These are phyloP conservation scores for Diplosoma virens DNA, from an alignment of 23 tunicate genomes.

Conservation along the genomic window DNA sequence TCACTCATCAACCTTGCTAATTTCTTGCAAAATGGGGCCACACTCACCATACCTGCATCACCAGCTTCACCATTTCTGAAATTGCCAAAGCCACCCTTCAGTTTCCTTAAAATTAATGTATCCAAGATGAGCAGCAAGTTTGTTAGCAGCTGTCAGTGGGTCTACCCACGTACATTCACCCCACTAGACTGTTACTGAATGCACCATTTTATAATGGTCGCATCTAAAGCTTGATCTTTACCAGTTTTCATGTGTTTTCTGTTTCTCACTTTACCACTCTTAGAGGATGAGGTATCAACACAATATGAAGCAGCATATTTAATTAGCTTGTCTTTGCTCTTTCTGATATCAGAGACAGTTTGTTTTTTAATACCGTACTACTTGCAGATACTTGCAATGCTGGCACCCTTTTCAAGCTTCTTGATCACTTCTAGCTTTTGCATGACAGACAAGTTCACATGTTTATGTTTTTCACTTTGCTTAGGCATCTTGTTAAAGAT, in stretches of 20 bases:
- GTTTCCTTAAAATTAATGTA: slow-evolving; percentile 7
- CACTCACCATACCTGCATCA: slow-evolving; percentile 4
- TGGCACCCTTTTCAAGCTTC: slow-evolving; percentile 1
- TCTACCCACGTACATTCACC: slow-evolving; percentile 4
- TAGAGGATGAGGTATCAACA: slow-evolving; percentile 7
- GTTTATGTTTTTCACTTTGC: neutral
- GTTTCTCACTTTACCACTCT: slow-evolving; percentile 16
- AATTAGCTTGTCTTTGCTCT: slow-evolving; percentile 5
- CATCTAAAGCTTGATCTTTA: neutral
- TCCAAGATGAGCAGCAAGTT: slow-evolving; percentile 29
- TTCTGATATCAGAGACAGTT: neutral
- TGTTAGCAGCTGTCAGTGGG: slow-evolving; percentile 17
- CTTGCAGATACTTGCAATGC: neutral
- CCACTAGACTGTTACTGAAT: slow-evolving; percentile 8
- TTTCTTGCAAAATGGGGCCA: neutral
- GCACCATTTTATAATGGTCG: neutral
- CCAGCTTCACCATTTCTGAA: slow-evolving; percentile 13
- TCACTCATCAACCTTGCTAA: slow-evolving; percentile 4
- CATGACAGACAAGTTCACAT: slow-evolving; percentile 10
- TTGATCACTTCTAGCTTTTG: neutral
- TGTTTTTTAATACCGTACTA: neutral
- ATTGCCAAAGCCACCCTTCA: slow-evolving; percentile 23
- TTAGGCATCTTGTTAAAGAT: neutral
- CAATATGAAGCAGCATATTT: slow-evolving; percentile 5
- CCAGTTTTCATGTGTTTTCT: slow-evolving; percentile 17